Conservation (phyloP, 2,888 invertebrate species). For the Notodonta ziczac region DNA sequence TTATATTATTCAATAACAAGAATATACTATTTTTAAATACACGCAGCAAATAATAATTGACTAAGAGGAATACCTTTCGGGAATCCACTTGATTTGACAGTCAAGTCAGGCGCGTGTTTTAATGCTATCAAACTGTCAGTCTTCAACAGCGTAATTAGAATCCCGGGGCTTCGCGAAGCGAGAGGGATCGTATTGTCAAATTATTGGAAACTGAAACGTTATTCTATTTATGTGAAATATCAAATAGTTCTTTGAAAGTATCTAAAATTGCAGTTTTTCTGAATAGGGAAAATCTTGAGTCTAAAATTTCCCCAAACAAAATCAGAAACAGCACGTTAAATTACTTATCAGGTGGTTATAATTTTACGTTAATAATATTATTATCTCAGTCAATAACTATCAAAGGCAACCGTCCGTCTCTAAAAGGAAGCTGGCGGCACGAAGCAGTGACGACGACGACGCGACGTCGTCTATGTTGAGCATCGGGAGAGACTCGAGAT, state of each 20-base stretch:
- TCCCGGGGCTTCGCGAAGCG: neutral
- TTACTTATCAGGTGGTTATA: too few species aligned
- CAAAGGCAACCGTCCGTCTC: too few species aligned
- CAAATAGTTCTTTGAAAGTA: too few species aligned
- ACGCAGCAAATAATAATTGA: neutral
- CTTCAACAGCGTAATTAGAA: neutral
- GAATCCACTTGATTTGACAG: conserved; percentile 28
- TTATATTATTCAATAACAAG: neutral
- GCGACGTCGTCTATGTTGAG: neutral
- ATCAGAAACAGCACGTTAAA: too few species aligned
- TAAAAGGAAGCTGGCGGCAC: neutral
- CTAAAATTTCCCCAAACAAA: too few species aligned
- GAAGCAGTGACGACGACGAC: neutral
- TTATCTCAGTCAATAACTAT: too few species aligned
- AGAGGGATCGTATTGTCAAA: neutral
- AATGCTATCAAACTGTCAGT: conserved; percentile 1
- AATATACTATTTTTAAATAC: neutral
- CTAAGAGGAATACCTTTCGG: neutral
- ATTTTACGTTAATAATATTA: too few species aligned
- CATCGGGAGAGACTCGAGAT: conserved; percentile 22
- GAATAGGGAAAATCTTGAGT: too few species aligned
- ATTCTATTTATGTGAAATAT: too few species aligned
- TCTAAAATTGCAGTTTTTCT: too few species aligned
- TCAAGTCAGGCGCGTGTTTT: conserved; percentile 15
- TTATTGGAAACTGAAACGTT: neutral